A percentile compares a stretch with the other conserved stretches of the same genome.
phyloP scores from a whole-genome alignment of 2,888 invertebrate genomes.

The Pterostichus niger region DNA sequence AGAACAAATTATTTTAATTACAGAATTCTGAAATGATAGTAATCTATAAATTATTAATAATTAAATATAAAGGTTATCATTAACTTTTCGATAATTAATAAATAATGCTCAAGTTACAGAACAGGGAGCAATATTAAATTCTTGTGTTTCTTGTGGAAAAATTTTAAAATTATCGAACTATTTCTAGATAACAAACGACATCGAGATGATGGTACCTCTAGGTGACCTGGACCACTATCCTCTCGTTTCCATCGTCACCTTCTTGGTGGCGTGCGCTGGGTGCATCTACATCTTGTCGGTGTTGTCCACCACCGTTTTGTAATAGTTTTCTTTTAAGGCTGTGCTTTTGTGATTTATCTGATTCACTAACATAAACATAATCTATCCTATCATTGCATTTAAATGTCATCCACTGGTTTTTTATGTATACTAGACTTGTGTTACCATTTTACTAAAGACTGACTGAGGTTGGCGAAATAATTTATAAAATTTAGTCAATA shows the following conservation, averaged over 20 bases:
- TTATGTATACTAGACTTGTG: background rate
- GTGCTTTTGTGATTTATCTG: slow-evolving; percentile 24
- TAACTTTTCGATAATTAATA: too few relatives aligned
- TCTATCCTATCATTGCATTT: slow-evolving; percentile 4
- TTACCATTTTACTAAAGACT: slow-evolving; percentile 53
- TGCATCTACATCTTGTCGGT: slow-evolving; percentile 77
- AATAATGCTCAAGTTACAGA: too few relatives aligned
- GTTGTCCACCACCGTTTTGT: slow-evolving; percentile 71
- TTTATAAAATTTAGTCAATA: slow-evolving; percentile 21
- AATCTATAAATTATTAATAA: too few relatives aligned
- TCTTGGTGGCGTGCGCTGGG: slow-evolving; percentile 76
- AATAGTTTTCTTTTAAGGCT: slow-evolving; percentile 35
- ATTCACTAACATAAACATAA: background rate
- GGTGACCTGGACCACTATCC: slow-evolving; percentile 77
- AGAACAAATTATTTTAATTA: too few relatives aligned
- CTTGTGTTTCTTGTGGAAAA: too few relatives aligned
- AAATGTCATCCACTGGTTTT: background rate
- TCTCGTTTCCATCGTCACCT: slow-evolving; percentile 75
- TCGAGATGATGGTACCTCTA: slow-evolving; percentile 76
- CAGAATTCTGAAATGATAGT: too few relatives aligned
- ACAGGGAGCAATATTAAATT: too few relatives aligned
- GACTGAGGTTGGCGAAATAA: slow-evolving; percentile 13
- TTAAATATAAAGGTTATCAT: too few relatives aligned
- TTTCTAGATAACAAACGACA: slow-evolving; percentile 74
- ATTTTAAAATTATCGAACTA: slow-evolving; percentile 5